Percentiles rank a stretch among this genome's conserved stretches.
phyloP scores from a whole-genome alignment of 2,888 invertebrate genomes.

The Catocala sponsa region DNA sequence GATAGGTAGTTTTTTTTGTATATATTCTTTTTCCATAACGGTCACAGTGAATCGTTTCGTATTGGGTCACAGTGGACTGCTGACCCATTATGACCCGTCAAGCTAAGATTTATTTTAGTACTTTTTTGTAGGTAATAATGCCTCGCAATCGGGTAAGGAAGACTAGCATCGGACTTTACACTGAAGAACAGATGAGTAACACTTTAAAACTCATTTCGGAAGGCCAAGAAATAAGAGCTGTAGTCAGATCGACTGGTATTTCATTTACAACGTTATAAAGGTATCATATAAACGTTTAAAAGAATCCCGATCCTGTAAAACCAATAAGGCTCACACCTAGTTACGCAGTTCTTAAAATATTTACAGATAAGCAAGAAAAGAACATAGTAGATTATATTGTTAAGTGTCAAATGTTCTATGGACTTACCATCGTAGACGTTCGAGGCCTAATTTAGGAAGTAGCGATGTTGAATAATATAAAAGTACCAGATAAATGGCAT shows the following conservation, averaged over 20 bases:
- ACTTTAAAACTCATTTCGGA: constrained; percentile 3
- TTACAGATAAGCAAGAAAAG: constrained; percentile 10
- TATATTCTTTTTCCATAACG: too few relatives aligned
- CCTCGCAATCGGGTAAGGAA: constrained; percentile 17
- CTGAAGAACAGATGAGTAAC: constrained; percentile 5
- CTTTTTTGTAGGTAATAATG: neutral
- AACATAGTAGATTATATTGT: constrained; percentile 21
- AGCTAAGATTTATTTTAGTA: neutral
- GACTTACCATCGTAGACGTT: constrained; percentile 23
- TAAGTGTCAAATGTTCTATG: constrained; percentile 25
- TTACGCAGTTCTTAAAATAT: constrained; percentile 6
- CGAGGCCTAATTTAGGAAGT: constrained; percentile 31
- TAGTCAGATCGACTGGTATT: constrained; percentile 15
- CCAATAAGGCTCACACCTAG: constrained; percentile 5
- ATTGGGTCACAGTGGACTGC: neutral
- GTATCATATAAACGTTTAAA: constrained; percentile 16
- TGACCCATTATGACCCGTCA: neutral
- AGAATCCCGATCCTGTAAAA: constrained; percentile 13
- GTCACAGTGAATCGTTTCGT: too few relatives aligned
- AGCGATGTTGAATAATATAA: constrained; percentile 21
- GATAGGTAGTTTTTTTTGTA: too few relatives aligned
- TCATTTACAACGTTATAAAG: constrained; percentile 28
- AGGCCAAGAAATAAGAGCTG: constrained; percentile 13
- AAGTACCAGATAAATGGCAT: constrained; percentile 41
- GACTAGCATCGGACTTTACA: constrained; percentile 14